Base-by-base conservation (phyloP, 2,888 invertebrate species). In the Caradrina clavipalpis region DNA sequence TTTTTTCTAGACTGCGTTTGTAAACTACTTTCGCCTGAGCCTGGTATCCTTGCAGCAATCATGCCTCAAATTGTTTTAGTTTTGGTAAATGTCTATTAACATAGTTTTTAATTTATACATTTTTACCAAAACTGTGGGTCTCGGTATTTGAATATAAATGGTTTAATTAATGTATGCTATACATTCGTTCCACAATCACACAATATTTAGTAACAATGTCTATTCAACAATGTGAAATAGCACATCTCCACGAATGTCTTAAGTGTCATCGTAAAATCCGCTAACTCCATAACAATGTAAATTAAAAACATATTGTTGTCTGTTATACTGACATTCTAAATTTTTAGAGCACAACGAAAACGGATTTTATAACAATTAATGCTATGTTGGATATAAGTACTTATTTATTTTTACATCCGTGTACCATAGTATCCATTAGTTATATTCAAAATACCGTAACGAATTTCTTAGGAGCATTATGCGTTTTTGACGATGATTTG, bases 311-410 rank as follows among this genome's bases (percentile, higher is more conserved):
- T 7, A 58, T 69, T 58, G 64, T 69, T n/a, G 50, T 68, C 21
- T 57, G 66, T 56, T 49, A 50, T 57, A 73, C 68, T 54, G 72
- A 42, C 65, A 65, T 81, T 69, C 53, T 51, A 69, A 79, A 67
- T 76, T 70, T 71, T 70, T 21, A 69, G 82, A 83, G 76, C 83
- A 76, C 21, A 50, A 74, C 81, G 55, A 31, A 66, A 57, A 35
- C 39, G n/a, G 56, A 19, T 55, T 65, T 68, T 71, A 47, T 59
- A 60, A 56, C 55, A 62, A 69, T 55, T 56, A 67, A 64, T 56
- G n/a, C 19, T 39, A 58, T 67, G 35, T 53, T 58, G 39, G 15
- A 42, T 6, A 49, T 17, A 26, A 39, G 13, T 47, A 53, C 5
- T 39, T 39, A 50, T 49, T 66, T 50, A 19, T 22, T 55, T 73